Percentiles rank a stretch among this genome's conserved stretches.
phyloP scores from a whole-genome alignment of 1,140 invertebrate species.

The Gonioctena quinquepunctata region DNA sequence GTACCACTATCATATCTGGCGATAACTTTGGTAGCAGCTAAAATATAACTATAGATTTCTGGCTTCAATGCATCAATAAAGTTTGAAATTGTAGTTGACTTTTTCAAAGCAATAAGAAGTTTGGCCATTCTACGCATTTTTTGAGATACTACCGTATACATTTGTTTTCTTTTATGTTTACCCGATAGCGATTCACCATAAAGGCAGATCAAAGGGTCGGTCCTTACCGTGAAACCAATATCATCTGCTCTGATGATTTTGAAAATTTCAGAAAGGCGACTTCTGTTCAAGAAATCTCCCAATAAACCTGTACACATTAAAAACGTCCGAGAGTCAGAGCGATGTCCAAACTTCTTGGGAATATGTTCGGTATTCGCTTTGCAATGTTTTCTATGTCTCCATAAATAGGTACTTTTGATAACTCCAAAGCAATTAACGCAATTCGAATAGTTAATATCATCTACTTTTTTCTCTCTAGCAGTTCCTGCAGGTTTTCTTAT shows the following conservation, averaged over 20 bases:
- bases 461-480: background rate
- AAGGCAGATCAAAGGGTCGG: constrained; percentile 29
- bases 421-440: constrained; percentile 26
- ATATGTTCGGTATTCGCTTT: background rate
- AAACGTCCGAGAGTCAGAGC: constrained; percentile 16
- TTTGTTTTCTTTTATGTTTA: constrained; percentile 33
- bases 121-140: constrained; percentile 28
- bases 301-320: constrained; percentile 8
- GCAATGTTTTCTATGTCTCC: constrained; percentile 29
- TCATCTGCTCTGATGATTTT: constrained; percentile 26
- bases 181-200: constrained; percentile 26
- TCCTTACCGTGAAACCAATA: constrained; percentile 26
- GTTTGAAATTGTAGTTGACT: background rate
- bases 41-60: constrained; percentile 21
- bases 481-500: background rate
- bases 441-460: constrained; percentile 20
- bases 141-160: constrained; percentile 24
- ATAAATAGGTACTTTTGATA: constrained; percentile 21
- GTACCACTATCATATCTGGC: constrained; percentile 25
- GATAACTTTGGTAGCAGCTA: constrained; percentile 29
- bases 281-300: constrained; percentile 10
- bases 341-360: background rate
- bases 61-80: constrained; percentile 14
- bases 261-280: constrained; percentile 30
- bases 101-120: constrained; percentile 19